A percentile compares a stretch with the other conserved stretches of the same genome.
These are phyloP conservation scores for Tenrec ecaudatus DNA, from an alignment of 2,113 vertebrate species.

Conservation along the genomic window DNA sequence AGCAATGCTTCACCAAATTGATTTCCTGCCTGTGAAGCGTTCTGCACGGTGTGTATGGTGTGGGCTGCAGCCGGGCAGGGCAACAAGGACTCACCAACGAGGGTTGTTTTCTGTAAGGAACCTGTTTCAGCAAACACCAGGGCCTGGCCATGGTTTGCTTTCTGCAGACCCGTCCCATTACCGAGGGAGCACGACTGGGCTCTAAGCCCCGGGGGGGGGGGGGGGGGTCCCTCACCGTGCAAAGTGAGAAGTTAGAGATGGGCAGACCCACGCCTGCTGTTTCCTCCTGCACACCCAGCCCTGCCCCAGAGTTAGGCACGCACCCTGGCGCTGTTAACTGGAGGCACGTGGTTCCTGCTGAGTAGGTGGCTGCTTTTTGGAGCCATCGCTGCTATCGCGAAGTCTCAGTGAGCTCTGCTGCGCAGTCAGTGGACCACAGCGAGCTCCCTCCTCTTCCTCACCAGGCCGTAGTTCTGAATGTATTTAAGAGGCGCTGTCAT, in stretches of 20 bases:
- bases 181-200: too few species aligned
- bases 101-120: constrained; percentile 32
- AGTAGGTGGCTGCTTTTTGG: neutral
- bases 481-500: too few species aligned
- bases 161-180: neutral
- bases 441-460: neutral
- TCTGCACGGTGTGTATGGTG: constrained; percentile 56
- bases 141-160: constrained; percentile 36
- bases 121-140: constrained; percentile 21
- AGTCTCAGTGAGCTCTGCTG: neutral
- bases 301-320: neutral
- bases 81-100: constrained; percentile 65
- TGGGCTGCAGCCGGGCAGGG: constrained; percentile 72
- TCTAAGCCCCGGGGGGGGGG: too few species aligned
- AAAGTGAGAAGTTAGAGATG: neutral
- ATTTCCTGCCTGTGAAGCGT: too few species aligned
- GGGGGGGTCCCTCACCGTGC: too few species aligned
- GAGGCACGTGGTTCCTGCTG: neutral
- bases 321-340: neutral
- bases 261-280: neutral
- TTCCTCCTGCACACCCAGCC: neutral
- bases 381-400: fast-evolving
- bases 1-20: too few species aligned
- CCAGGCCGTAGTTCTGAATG: neutral
- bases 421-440: too few species aligned